Evolutionary conservation across 2,797 vertebrate species (phyloP).

Genomic region (Euphonia xanthogaster): DNA sequence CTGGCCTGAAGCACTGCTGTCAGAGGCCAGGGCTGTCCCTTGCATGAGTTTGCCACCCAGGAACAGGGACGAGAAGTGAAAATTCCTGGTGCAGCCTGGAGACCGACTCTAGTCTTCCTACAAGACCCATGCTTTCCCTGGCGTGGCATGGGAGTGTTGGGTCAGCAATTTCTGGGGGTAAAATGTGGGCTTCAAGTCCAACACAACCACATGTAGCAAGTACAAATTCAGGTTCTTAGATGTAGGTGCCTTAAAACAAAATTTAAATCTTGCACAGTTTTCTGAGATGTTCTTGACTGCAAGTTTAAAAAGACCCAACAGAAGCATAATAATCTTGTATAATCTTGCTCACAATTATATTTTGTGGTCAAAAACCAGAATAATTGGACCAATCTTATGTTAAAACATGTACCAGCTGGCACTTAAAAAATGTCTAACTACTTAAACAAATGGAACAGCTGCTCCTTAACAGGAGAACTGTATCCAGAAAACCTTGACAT

Average conservation of each 20-base stretch:
- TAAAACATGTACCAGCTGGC: background rate
- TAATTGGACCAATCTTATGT: background rate
- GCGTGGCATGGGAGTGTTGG: background rate
- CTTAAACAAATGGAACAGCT: background rate
- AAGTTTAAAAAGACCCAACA: background rate
- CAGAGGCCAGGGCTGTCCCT: fast-evolving
- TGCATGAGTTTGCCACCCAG: background rate
- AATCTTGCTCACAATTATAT: background rate
- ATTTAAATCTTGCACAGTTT: background rate
- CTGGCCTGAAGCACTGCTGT: background rate
- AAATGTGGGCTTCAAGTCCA: background rate
- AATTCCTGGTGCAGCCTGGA: background rate
- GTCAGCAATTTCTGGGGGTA: background rate
- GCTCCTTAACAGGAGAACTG: background rate
- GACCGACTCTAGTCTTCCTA: fast-evolving
- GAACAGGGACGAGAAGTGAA: background rate
- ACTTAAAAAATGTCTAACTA: background rate
- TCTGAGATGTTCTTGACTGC: background rate
- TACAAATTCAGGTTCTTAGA: background rate
- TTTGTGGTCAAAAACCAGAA: background rate
- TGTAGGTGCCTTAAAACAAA: background rate
- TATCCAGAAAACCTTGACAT: conserved; percentile 32
- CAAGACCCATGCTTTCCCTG: background rate
- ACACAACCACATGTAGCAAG: background rate
- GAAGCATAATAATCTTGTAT: background rate